Evolutionary conservation across 2,113 vertebrate genomes (phyloP), one percentile per base, ranked within the genome.

Genomic region (Pycnonotus jocosus): DNA sequence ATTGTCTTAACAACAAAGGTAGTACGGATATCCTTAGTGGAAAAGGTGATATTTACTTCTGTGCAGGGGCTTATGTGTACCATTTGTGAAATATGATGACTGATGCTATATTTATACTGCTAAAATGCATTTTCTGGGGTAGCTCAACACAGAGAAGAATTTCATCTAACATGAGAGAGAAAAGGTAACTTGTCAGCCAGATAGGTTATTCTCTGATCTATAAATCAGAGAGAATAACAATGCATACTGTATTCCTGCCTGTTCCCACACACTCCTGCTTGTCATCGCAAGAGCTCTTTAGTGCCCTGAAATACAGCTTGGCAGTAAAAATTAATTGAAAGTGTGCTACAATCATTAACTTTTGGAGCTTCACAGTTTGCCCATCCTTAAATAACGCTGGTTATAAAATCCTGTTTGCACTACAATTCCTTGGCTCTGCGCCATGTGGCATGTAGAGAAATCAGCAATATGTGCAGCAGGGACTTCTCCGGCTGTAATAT

Each of bases 311-410:
- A 96, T 92, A 94, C 17, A 94, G 77, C 88, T 90, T 90, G 88
- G 94, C 90, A 93, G 90, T 96, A 90, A 96, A 96, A 97, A 96
- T 90, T 95, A 96, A 95, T 95, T 96, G 96, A 90, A 96, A 96
- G 77, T 94, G 77, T 5, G 0, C 80, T 93, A 71, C 89, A 94
- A 95, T 93, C 92, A 92, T 94, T 93, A 92, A 94, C 93, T 94
- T 93, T 66, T 44, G 77, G 77, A 94, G 92, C 90, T 91, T 96
- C 93, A 47, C 90, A 71, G 77, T 94, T 95, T 94, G 93, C 92
- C 93, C 91, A 96, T 95, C 92, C 88, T 93, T 96, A 91, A 96
- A 92, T 92, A 93, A 87, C 12, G 4, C 38, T 69, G 62, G 81
- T 92, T 96, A 91, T 95, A 96, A 96, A 96, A 92, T 82, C 83